These are phyloP conservation scores for Acrocyrtus sp. DNA, from an alignment of 2,888 invertebrate genomes.

Conservation along the genomic window DNA sequence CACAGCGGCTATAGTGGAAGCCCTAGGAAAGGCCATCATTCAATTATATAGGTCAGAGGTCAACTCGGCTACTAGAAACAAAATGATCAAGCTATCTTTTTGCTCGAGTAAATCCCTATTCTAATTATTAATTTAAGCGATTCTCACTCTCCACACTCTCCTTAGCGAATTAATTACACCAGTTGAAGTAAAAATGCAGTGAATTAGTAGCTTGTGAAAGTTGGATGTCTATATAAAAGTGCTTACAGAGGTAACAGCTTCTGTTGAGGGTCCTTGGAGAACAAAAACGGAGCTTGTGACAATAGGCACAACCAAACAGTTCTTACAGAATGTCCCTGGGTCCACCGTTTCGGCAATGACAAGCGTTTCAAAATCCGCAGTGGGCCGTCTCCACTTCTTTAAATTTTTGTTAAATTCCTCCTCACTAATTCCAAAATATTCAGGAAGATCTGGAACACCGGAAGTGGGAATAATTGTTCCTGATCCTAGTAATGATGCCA, in stretches of 20 bases:
- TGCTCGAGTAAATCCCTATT: constrained; percentile 9
- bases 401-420: constrained; percentile 52
- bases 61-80: constrained; percentile 36
- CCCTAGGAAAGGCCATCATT: constrained; percentile 70
- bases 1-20: constrained; percentile 92
- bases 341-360: constrained; percentile 58
- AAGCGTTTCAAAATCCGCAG: constrained; percentile 59
- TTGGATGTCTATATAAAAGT: too few relatives aligned
- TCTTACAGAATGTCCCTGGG: constrained; percentile 57
- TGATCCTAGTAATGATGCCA: not conserved
- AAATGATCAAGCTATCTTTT: constrained; percentile 28
- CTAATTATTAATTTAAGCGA: too few relatives aligned
- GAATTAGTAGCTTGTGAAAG: too few relatives aligned
- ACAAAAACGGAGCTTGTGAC: constrained; percentile 61
- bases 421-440: constrained; percentile 55
- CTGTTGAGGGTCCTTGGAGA: constrained; percentile 56
- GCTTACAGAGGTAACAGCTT: constrained; percentile 44
- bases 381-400: constrained; percentile 57
- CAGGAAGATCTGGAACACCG: constrained; percentile 28
- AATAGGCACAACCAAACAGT: constrained; percentile 58
- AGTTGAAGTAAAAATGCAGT: too few relatives aligned
- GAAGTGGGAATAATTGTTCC: not conserved
- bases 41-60: constrained; percentile 39
- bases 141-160: too few relatives aligned
- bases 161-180: too few relatives aligned